A percentile compares a stretch with the other conserved stretches of the same genome.
Evolutionary conservation across 2,888 invertebrate species (phyloP).

Genomic region (Drosophila picticornis): DNA sequence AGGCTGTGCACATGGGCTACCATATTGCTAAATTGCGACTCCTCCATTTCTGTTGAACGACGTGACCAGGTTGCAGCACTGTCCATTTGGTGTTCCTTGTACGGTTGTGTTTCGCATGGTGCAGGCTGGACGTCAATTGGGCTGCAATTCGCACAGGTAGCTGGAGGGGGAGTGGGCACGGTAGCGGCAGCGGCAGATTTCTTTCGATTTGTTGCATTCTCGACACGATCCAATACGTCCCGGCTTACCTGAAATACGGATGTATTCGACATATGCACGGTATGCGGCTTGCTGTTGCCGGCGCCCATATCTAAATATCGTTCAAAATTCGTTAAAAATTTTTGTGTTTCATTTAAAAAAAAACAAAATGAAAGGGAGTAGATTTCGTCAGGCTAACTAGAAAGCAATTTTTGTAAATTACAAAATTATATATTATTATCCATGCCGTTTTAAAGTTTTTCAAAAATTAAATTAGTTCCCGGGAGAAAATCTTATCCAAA

Average conservation of each 20-base stretch:
- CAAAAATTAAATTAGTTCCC: not conserved
- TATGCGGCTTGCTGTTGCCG: slow-evolving; percentile 64
- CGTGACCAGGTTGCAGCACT: slow-evolving; percentile 36
- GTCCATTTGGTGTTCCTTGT: slow-evolving; percentile 10
- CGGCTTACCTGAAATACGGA: slow-evolving; percentile 54
- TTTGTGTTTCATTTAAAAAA: not conserved
- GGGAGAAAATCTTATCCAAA: slow-evolving; percentile 38
- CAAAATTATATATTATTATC: not conserved
- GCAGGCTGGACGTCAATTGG: not conserved
- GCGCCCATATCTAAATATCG: slow-evolving; percentile 61
- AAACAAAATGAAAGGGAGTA: not conserved
- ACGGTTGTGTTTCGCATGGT: not conserved
- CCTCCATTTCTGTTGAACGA: slow-evolving; percentile 59
- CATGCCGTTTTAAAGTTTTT: not conserved
- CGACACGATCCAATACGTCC: slow-evolving; percentile 60
- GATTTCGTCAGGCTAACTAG: not conserved
- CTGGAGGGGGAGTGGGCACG: not conserved
- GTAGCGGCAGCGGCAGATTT: not conserved
- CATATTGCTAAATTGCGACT: slow-evolving; percentile 56
- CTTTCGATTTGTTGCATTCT: slow-evolving; percentile 31
- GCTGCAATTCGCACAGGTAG: slow-evolving; percentile 32
- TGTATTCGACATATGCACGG: slow-evolving; percentile 60
- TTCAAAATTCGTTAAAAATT: slow-evolving; percentile 23
- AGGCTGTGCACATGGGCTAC: slow-evolving; percentile 56
- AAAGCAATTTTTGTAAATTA: not conserved